Evolutionary conservation across 1,140 invertebrate genomes (phyloP).

Genomic region (Mylabris phalerata): DNA sequence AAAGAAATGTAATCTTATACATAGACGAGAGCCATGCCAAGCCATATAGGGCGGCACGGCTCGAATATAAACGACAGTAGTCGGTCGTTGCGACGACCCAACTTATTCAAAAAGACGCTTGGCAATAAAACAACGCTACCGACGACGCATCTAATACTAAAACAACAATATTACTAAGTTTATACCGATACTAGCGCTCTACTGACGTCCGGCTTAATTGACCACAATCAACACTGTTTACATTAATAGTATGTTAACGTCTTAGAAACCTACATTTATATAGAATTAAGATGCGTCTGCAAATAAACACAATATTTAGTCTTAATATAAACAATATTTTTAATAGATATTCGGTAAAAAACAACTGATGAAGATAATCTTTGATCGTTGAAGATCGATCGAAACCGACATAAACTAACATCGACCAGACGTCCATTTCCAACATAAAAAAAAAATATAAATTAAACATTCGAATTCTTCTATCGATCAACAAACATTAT

Average conservation of each 20-base stretch:
- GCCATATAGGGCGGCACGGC: slow-evolving; percentile 42
- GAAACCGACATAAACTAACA: background rate
- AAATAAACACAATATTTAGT: background rate
- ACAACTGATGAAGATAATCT: background rate
- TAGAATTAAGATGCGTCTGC: slow-evolving; percentile 11
- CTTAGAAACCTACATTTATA: slow-evolving; percentile 25
- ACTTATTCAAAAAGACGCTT: no score
- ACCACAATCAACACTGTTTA: slow-evolving; percentile 21
- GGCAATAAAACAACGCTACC: slow-evolving; percentile 3
- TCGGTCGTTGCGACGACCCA: slow-evolving; percentile 21
- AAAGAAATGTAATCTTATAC: slow-evolving; percentile 44
- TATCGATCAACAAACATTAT: background rate
- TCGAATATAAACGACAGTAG: slow-evolving; percentile 28
- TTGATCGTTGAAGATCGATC: background rate
- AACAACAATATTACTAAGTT: background rate
- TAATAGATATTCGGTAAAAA: no score
- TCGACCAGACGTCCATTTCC: background rate
- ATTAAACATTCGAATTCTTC: background rate
- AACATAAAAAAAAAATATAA: background rate
- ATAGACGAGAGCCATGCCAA: slow-evolving; percentile 39
- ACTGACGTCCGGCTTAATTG: slow-evolving; percentile 13
- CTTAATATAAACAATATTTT: no score
- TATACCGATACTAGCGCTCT: slow-evolving; percentile 5
- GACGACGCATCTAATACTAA: slow-evolving; percentile 6
- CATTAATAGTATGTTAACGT: slow-evolving; percentile 22